Evolutionary conservation across 23 tunicate species (phyloP).

Genomic region (Styela clava): DNA sequence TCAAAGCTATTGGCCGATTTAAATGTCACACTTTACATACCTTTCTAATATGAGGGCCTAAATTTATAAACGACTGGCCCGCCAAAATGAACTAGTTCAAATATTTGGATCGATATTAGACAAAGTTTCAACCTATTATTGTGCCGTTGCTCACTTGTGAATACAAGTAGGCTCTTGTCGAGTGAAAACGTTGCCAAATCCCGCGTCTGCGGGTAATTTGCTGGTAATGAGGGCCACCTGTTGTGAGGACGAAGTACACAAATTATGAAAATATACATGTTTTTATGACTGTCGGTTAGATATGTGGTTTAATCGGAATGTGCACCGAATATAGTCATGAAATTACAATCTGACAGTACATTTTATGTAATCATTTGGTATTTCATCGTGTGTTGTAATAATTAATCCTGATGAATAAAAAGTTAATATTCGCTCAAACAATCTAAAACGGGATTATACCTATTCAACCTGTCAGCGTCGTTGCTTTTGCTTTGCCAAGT

Average conservation of each 20-base stretch:
- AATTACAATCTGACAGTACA: too few species aligned
- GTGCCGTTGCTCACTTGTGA: background rate
- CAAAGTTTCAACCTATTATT: background rate
- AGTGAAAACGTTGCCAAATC: background rate
- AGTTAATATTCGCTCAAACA: too few species aligned
- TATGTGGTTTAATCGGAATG: background rate
- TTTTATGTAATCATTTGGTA: too few species aligned
- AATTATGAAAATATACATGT: background rate
- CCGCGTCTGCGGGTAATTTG: background rate
- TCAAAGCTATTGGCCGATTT: too few species aligned
- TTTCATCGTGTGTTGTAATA: too few species aligned
- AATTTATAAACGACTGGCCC: background rate
- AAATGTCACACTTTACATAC: background rate
- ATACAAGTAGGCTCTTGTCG: background rate
- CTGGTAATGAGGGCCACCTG: background rate
- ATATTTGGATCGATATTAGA: background rate
- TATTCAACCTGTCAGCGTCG: too few species aligned
- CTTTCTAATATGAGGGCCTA: background rate
- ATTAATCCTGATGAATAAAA: too few species aligned
- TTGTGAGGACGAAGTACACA: background rate
- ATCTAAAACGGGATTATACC: too few species aligned
- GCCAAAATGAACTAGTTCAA: background rate
- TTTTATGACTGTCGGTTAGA: too few species aligned
- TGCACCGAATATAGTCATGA: too few species aligned
- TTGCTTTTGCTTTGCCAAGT: too few species aligned